These are phyloP conservation scores for Melanerpes formicivorus DNA, from an alignment of 2,113 vertebrate species.

Conservation along the genomic window DNA sequence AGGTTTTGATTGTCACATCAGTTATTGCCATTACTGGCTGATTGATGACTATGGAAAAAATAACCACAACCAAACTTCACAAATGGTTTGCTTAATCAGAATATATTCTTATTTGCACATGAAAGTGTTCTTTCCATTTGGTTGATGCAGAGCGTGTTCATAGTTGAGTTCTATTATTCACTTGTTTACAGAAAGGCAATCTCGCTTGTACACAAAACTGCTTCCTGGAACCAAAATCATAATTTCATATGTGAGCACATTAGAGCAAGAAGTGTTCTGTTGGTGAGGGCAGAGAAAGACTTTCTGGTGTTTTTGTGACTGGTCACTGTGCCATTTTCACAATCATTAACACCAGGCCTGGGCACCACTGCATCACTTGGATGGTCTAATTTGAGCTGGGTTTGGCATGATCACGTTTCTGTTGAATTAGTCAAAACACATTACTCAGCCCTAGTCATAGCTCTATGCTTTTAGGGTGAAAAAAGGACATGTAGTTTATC, in stretches of 20 bases:
- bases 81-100: neutral
- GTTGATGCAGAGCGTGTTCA: neutral
- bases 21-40: neutral
- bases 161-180: neutral
- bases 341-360: neutral
- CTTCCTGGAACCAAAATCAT: neutral
- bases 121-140: neutral
- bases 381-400: neutral
- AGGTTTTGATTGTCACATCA: neutral
- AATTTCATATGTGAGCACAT: fast-evolving
- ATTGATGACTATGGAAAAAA: neutral
- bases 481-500: neutral
- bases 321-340: neutral
- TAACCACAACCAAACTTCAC: neutral
- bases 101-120: neutral
- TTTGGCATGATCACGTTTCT: neutral
- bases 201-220: neutral
- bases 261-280: neutral
- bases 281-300: neutral
- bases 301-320: neutral
- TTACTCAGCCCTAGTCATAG: neutral
- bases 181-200: neutral
- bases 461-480: neutral
- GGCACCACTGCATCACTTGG: neutral
- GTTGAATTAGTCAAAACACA: neutral